Percentiles rank a stretch among this genome's conserved stretches.
Conservation (phyloP, 2,888 invertebrate species). For the Chloromyia formosa region DNA sequence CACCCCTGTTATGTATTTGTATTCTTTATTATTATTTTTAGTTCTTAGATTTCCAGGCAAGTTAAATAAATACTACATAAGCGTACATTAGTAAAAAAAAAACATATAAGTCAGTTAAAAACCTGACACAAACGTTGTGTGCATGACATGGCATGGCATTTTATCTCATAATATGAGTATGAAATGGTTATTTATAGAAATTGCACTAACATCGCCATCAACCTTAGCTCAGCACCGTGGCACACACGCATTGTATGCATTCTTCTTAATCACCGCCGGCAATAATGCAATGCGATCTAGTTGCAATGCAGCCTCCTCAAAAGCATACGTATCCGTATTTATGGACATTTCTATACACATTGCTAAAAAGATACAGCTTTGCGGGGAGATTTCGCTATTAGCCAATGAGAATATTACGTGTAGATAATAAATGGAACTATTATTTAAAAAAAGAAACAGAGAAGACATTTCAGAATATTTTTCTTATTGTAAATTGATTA, state of each 20-base stretch:
- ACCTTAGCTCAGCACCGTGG: background rate
- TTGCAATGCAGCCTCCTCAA: constrained; percentile 28
- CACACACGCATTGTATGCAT: constrained; percentile 21
- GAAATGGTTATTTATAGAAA: constrained; percentile 41
- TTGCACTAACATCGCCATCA: background rate
- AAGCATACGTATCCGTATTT: background rate
- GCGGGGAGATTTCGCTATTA: too few species aligned
- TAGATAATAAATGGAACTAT: too few species aligned
- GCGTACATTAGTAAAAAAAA: background rate
- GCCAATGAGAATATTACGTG: too few species aligned
- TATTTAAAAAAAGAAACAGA: too few species aligned
- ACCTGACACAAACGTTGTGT: constrained; percentile 5
- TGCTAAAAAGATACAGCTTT: too few species aligned
- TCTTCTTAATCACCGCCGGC: constrained; percentile 1
- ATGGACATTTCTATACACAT: too few species aligned
- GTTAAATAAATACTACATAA: too few species aligned
- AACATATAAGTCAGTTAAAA: background rate
- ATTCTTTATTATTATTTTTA: too few species aligned
- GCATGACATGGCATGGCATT: background rate
- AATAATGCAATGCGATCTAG: constrained; percentile 17
- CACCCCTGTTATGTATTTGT: too few species aligned
- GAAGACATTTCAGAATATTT: too few species aligned
- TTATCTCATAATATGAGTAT: constrained; percentile 26
- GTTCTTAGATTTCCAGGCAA: too few species aligned
- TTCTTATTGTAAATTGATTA: too few species aligned